Evolutionary conservation across 2,888 invertebrate genomes (phyloP).

Genomic region (Odiellus spinosus): DNA sequence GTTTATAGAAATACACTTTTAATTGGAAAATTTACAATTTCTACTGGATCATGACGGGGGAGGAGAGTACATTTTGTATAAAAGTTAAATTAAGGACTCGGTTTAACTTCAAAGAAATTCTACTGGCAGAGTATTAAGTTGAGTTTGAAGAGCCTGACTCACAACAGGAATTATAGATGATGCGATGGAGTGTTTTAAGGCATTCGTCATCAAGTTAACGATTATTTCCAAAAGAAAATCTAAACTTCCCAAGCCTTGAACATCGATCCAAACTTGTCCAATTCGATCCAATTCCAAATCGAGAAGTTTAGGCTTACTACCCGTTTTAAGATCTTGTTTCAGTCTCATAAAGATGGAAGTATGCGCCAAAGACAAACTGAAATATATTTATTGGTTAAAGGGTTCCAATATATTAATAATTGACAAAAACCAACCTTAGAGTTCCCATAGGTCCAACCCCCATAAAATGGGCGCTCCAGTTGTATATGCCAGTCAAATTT

Average conservation of each 20-base stretch:
- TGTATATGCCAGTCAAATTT: constrained; percentile 20
- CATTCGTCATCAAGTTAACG: constrained; percentile 65
- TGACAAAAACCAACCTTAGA: not conserved
- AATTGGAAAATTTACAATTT: too few relatives aligned
- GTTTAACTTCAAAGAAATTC: not conserved
- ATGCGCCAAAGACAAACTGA: constrained; percentile 10
- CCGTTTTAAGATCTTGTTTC: constrained; percentile 10
- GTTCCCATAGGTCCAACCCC: constrained; percentile 11
- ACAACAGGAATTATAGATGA: constrained; percentile 14
- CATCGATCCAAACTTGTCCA: constrained; percentile 22
- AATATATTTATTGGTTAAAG: not conserved
- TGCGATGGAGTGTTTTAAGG: constrained; percentile 39
- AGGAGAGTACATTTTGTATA: too few relatives aligned
- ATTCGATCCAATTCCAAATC: constrained; percentile 22
- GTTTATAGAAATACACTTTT: too few relatives aligned
- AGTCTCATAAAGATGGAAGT: constrained; percentile 15
- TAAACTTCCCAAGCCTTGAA: constrained; percentile 64
- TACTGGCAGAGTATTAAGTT: constrained; percentile 8
- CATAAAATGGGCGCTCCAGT: constrained; percentile 17
- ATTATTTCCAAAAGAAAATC: constrained; percentile 66
- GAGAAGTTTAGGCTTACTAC: constrained; percentile 13
- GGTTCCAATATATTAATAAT: not conserved
- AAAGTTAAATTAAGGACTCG: too few relatives aligned
- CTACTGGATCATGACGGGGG: too few relatives aligned
- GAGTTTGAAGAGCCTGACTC: constrained; percentile 13